A percentile compares a stretch with the other conserved stretches of the same genome.
These are phyloP conservation scores for Lysiphlebus fabarum DNA, from an alignment of 1,140 invertebrate genomes.

Conservation along the genomic window DNA sequence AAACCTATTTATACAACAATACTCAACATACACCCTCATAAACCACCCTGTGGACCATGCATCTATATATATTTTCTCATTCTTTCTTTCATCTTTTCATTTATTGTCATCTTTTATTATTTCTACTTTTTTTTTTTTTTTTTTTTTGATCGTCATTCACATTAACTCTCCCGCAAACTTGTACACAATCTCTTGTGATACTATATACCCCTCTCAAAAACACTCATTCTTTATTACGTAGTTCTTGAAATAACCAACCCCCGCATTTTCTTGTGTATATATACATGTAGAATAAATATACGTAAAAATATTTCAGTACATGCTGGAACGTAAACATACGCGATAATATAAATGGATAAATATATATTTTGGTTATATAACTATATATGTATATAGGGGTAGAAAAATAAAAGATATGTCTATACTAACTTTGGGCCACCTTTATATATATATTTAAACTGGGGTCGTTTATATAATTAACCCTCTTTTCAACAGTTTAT, in stretches of 20 bases:
- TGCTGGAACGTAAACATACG: conserved; percentile 14
- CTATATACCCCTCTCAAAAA: too few species aligned
- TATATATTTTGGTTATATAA: too few species aligned
- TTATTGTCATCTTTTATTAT: too few species aligned
- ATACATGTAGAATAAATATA: not conserved
- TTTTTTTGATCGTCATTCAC: conserved; percentile 5
- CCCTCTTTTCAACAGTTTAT: conserved; percentile 49
- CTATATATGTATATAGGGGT: too few species aligned
- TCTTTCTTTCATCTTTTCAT: not conserved
- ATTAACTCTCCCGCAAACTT: conserved; percentile 5
- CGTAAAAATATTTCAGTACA: conserved; percentile 6
- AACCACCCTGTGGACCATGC: conserved; percentile 51
- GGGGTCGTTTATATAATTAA: conserved; percentile 40
- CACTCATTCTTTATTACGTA: too few species aligned
- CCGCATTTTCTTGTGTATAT: not conserved
- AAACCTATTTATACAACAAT: conserved; percentile 60
- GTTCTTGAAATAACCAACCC: not conserved
- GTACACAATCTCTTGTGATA: not conserved
- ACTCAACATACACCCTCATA: conserved; percentile 50
- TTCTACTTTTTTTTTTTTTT: too few species aligned
- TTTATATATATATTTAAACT: conserved; percentile 11
- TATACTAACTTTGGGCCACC: not conserved
- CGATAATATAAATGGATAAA: too few species aligned
- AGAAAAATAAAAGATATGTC: conserved; percentile 5
- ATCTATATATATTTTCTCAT: conserved; percentile 32